A percentile compares a stretch with the other conserved stretches of the same genome.
These are phyloP conservation scores for Lagria hirta DNA, from an alignment of 2,888 invertebrate species.

Conservation along the genomic window DNA sequence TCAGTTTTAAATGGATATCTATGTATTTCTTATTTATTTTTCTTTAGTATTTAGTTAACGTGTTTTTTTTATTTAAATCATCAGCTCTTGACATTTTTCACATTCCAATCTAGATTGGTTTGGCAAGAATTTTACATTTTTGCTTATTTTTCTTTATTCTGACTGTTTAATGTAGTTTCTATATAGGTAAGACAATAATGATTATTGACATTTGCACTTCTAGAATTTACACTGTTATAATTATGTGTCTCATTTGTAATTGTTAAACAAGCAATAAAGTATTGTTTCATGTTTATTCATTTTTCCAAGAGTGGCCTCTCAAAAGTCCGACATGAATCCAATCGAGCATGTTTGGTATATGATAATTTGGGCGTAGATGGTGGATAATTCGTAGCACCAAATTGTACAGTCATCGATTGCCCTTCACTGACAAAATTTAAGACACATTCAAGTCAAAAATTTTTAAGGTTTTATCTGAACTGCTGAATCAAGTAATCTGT, in stretches of 20 bases:
- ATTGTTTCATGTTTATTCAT: constrained; percentile 17
- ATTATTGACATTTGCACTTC: constrained; percentile 14
- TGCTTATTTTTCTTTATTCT: constrained; percentile 4
- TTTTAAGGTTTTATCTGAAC: too few relatives aligned
- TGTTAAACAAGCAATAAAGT: constrained; percentile 19
- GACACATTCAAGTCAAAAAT: too few relatives aligned
- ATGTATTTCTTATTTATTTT: constrained; percentile 16
- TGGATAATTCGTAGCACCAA: too few relatives aligned
- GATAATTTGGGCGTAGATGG: too few relatives aligned
- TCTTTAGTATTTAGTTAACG: neutral
- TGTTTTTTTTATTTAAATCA: too few relatives aligned
- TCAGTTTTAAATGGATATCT: constrained; percentile 8
- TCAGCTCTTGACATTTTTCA: neutral
- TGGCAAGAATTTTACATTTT: neutral
- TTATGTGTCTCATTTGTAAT: constrained; percentile 19
- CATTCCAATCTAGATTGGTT: neutral
- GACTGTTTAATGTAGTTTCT: constrained; percentile 4
- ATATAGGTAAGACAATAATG: constrained; percentile 20
- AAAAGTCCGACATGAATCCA: too few relatives aligned
- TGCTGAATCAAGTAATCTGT: too few relatives aligned
- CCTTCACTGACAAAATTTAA: too few relatives aligned
- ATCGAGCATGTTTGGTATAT: too few relatives aligned
- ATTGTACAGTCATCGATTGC: too few relatives aligned
- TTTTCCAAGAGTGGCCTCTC: too few relatives aligned
- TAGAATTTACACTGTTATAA: constrained; percentile 9